Conservation (phyloP, 2,113 vertebrate genomes). For the Castor canadensis region DNA sequence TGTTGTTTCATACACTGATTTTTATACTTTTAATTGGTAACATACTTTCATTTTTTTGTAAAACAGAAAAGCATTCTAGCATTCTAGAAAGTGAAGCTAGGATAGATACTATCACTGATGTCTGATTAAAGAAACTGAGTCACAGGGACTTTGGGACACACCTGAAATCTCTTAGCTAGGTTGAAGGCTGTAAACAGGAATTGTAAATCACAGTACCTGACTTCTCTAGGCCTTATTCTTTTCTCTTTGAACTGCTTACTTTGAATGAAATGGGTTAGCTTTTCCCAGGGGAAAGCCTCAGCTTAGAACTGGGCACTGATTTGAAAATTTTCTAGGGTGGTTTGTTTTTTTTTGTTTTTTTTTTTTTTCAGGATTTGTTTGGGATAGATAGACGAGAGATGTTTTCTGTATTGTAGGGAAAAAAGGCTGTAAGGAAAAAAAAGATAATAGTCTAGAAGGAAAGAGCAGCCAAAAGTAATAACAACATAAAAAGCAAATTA, state of each 20-base stretch:
- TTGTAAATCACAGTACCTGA: neutral
- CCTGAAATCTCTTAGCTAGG: neutral
- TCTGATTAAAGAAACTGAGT: conserved; percentile 32
- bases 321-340: conserved; percentile 15
- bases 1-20: neutral
- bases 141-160: neutral
- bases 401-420: neutral
- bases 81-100: neutral
- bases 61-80: neutral
- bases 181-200: neutral
- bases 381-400: neutral
- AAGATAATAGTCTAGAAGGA: neutral
- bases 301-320: conserved; percentile 10
- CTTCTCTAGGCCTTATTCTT: neutral
- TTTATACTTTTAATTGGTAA: neutral
- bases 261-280: conserved; percentile 39
- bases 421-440: neutral
- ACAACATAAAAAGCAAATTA: conserved; percentile 52
- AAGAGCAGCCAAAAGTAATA: conserved; percentile 17
- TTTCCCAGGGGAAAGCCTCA: neutral
- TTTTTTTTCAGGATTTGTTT: conserved; percentile 10
- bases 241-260: conserved; percentile 12
- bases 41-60: neutral
- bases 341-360: no score
- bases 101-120: neutral